A percentile compares a stretch with the other conserved stretches of the same genome.
phyloP scores from a whole-genome alignment of 2,888 invertebrate species.

The Pristionchus fissidentatus region DNA sequence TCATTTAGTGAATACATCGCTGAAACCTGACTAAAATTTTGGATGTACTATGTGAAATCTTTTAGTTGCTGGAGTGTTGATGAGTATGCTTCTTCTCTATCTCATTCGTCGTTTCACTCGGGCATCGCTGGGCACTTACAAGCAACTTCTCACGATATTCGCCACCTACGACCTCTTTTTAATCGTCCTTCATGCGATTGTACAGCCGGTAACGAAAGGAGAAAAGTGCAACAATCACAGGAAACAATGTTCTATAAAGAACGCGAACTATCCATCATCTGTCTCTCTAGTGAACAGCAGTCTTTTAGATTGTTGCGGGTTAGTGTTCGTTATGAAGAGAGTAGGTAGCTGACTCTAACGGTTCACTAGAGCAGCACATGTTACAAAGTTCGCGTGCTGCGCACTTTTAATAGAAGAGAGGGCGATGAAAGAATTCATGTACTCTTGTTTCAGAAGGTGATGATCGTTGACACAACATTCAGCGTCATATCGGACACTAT shows the following conservation, averaged over 20 bases:
- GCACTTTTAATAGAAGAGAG: no score
- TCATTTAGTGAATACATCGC: no score
- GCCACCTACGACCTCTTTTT: not conserved
- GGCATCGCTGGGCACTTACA: not conserved
- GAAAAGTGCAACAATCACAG: not conserved
- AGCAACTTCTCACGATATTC: not conserved
- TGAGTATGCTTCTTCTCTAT: conserved; percentile 7
- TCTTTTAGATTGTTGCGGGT: no score
- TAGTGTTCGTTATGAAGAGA: no score
- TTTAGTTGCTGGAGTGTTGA: not conserved
- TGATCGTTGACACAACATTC: not conserved
- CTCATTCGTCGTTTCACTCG: not conserved
- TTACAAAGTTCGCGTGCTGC: no score
- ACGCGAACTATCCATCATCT: no score
- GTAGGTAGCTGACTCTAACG: no score
- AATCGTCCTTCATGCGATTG: not conserved
- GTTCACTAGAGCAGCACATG: no score
- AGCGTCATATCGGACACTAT: not conserved
- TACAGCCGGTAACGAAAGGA: not conserved
- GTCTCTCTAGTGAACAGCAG: no score
- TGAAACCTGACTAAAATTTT: no score
- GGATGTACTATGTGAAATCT: no score
- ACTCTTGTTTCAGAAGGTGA: not conserved
- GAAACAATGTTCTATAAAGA: not conserved
- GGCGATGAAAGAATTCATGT: no score